Evolutionary conservation across 2,113 vertebrate species (phyloP).

Genomic region (Spilogale gracilis): DNA sequence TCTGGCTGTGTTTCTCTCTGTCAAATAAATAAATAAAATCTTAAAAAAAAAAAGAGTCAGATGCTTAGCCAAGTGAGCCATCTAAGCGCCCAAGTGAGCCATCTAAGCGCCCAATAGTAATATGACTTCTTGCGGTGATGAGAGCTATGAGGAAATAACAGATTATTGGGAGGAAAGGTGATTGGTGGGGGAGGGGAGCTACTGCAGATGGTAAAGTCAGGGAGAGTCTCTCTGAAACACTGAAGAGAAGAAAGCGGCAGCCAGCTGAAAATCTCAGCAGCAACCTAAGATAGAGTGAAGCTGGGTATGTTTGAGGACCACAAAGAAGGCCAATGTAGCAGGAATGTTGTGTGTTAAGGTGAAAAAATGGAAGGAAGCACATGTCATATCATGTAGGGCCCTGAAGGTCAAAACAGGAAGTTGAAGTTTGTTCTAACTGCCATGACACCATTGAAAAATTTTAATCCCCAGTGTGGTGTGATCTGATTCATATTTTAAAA

Average conservation of each 20-base stretch:
- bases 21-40: too few relatives aligned
- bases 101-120: background rate
- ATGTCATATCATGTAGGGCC: background rate
- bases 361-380: background rate
- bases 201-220: background rate
- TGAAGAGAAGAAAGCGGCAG: background rate
- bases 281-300: background rate
- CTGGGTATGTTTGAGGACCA: background rate
- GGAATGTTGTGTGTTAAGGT: background rate
- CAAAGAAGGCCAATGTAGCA: background rate
- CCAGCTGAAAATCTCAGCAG: background rate
- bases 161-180: background rate
- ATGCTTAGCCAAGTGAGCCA: background rate
- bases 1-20: too few relatives aligned
- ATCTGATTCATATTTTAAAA: slow-evolving; percentile 7
- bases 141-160: background rate
- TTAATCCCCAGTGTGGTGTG: background rate
- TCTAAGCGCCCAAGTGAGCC: background rate
- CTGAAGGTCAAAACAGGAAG: background rate
- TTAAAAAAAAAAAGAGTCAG: background rate
- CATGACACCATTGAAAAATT: background rate
- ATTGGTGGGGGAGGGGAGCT: background rate
- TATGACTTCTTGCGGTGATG: background rate
- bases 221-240: background rate
- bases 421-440: background rate